phyloP scores from a whole-genome alignment of 1,140 invertebrate species.

The Drosophila carrolli region DNA sequence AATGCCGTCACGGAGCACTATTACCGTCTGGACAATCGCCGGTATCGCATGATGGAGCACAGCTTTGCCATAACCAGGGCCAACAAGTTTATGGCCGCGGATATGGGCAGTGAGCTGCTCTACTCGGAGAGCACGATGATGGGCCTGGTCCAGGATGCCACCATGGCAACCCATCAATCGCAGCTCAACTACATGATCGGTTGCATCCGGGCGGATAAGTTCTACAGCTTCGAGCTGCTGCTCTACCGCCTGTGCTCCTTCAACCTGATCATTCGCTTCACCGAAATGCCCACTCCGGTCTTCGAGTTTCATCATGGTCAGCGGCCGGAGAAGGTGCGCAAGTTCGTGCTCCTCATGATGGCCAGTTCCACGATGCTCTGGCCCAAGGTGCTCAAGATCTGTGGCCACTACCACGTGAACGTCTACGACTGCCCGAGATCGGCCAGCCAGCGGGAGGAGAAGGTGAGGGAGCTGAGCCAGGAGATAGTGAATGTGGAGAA shows the following conservation, averaged over 20 bases:
- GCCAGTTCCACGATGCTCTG: conserved; percentile 46
- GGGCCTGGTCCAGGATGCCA: conserved; percentile 86
- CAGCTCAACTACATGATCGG: conserved; percentile 87
- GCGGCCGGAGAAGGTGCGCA: conserved; percentile 18
- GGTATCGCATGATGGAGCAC: conserved; percentile 45
- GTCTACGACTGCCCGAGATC: conserved; percentile 65
- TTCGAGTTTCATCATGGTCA: neutral
- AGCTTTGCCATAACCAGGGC: conserved; percentile 47
- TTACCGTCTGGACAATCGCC: conserved; percentile 91
- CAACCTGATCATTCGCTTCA: conserved; percentile 56
- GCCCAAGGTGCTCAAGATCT: conserved; percentile 56
- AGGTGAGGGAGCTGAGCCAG: conserved; percentile 31
- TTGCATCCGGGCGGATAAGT: conserved; percentile 95
- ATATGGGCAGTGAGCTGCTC: conserved; percentile 89
- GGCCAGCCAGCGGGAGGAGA: conserved; percentile 2
- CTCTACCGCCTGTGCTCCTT: conserved; percentile 59
- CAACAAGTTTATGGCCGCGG: conserved; percentile 36
- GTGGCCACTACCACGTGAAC: conserved; percentile 56
- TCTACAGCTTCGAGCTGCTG: conserved; percentile 78
- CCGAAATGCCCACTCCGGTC: conserved; percentile 25
- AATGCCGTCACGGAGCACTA: conserved; percentile 96
- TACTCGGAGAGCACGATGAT: conserved; percentile 97
- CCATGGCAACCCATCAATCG: neutral
- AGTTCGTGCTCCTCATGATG: conserved; percentile 57
- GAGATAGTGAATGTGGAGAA: conserved; percentile 47